Evolutionary conservation across 2,797 vertebrate genomes (phyloP), one percentile per base, ranked within the genome.

Genomic region (Micrastur ruficollis): DNA sequence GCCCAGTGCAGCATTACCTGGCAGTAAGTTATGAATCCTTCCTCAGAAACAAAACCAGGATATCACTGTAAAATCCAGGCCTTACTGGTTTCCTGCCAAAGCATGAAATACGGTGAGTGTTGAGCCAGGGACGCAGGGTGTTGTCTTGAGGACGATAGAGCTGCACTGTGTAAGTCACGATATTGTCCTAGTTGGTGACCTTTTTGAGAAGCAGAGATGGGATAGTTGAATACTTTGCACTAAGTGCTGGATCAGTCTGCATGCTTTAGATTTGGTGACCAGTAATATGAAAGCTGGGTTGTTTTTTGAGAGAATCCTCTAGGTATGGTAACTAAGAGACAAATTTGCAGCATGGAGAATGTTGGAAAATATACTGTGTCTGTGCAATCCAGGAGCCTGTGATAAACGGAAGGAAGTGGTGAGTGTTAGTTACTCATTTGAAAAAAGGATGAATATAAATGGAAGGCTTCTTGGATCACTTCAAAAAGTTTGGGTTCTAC

Each of bases 61-160:
- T 36, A 23, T 12, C 23, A 26, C n/a, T 3, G 2, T 70, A 85
- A 93, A 87, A 76, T 55, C 49, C 2, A 9, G 20, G 32, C 25
- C 26, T 74, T 61, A 3, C 38, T 79, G 40, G 6, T 81, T 88
- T 83, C 40, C 49, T 86, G 22, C 44, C 42, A 32, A 79, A 81
- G 46, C 4, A 1, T 55, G 63, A 65, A 38, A 53, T 47, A 15
- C 0, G 1, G 16, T 34, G 42, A 50, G 7, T 27, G 40, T 66
- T 82, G 74, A 76, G 55, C 66, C 36, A 70, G 70, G 63, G 59
- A 52, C 2, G 1, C 12, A 49, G 66, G 55, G 9, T 74, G 15
- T 72, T 89, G 34, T 65, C 46, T 59, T 42, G 52, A 58, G 49
- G 38, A 12, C 58, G 62, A 44, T 34, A 26, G 36, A 61, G 34